These are phyloP conservation scores for Mormyrus hasselquistii DNA, from an alignment of 2,797 vertebrate species.

Conservation along the genomic window DNA sequence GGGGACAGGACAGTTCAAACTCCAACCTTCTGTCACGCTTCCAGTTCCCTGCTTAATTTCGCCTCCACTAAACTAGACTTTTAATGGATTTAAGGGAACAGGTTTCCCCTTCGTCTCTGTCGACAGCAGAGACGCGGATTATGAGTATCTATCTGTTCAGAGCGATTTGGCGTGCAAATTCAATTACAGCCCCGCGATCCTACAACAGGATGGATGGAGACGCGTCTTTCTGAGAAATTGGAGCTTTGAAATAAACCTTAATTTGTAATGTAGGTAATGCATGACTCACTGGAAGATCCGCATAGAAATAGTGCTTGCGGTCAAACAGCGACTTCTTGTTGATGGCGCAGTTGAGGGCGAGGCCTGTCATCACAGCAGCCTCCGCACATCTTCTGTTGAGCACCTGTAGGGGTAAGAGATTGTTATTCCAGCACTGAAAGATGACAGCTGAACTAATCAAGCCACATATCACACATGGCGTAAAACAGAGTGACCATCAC, in stretches of 20 bases:
- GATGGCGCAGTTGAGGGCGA: conserved; percentile 86
- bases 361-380: conserved; percentile 87
- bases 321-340: conserved; percentile 94
- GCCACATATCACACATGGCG: background rate
- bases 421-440: background rate
- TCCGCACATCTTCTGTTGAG: conserved; percentile 92
- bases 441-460: background rate
- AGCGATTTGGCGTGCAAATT: conserved; percentile 29
- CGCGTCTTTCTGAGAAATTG: conserved; percentile 20
- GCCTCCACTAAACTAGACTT: conserved; percentile 22
- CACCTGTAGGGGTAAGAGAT: conserved; percentile 65
- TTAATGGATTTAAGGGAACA: conserved; percentile 24
- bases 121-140: conserved; percentile 24
- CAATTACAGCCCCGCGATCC: conserved; percentile 32
- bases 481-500: background rate
- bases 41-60: conserved; percentile 26
- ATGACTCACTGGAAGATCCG: conserved; percentile 91
- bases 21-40: conserved; percentile 32
- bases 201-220: conserved; percentile 21
- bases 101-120: conserved; percentile 30
- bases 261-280: background rate
- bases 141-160: conserved; percentile 39
- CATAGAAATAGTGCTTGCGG: conserved; percentile 98
- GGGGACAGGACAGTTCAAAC: conserved; percentile 26
- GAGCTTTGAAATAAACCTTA: background rate